phyloP scores from a whole-genome alignment of 2,888 invertebrate species.

The Slavum lentiscoides region DNA sequence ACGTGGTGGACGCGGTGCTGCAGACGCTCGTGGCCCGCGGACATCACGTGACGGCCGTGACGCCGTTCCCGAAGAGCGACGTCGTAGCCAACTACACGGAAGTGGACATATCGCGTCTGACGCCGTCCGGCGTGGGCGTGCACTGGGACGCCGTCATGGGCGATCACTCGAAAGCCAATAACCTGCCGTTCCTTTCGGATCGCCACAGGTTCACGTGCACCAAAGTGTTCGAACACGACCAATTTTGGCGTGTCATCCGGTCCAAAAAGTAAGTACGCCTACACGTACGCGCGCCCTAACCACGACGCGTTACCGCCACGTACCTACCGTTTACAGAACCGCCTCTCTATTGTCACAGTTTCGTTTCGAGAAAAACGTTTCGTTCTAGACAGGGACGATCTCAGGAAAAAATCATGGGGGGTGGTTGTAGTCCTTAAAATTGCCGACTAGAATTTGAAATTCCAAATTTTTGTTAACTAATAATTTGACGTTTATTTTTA shows the following conservation, averaged over 20 bases:
- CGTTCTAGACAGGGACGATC: too few relatives aligned
- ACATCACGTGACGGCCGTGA: conserved; percentile 57
- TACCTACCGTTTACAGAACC: too few relatives aligned
- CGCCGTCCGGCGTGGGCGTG: conserved; percentile 5
- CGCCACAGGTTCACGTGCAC: conserved; percentile 37
- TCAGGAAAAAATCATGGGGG: too few relatives aligned
- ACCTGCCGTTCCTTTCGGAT: conserved; percentile 30
- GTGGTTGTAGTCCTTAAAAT: too few relatives aligned
- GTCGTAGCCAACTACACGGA: conserved; percentile 44
- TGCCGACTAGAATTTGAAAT: too few relatives aligned
- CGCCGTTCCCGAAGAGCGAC: conserved; percentile 54
- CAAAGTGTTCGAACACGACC: conserved; percentile 2
- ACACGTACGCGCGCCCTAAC: too few relatives aligned
- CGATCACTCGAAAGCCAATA: conserved; percentile 35
- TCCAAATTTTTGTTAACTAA: too few relatives aligned
- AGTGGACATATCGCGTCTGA: conserved; percentile 26
- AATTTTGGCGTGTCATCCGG: not conserved
- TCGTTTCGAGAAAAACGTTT: too few relatives aligned
- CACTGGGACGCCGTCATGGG: conserved; percentile 27
- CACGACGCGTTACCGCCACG: too few relatives aligned
- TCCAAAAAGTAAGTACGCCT: conserved; percentile 13
- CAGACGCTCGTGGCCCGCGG: conserved; percentile 57
- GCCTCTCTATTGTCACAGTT: too few relatives aligned
- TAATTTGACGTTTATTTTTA: too few relatives aligned
- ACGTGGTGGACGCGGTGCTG: conserved; percentile 57